Evolutionary conservation across 2,797 vertebrate genomes (phyloP), one percentile per base, ranked within the genome.

Genomic region (Avahi laniger): DNA sequence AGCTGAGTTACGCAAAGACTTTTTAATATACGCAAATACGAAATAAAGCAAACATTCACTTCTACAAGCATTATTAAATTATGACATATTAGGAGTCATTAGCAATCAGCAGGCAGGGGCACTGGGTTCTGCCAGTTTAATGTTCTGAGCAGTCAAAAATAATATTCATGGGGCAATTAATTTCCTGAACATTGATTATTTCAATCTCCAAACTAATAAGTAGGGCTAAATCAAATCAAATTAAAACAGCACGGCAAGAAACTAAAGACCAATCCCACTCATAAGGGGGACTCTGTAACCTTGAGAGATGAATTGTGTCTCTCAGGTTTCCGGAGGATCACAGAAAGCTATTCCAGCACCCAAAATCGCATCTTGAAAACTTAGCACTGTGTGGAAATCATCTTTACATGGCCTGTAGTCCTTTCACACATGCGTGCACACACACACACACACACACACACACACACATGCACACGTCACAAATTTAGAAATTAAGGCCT

Each of bases 71-170:
- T 93, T 91, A 98, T 95, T 97, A 89, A 98, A 43, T 95, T 95
- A 94, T 52, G 41, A 92, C 92, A 92, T 92, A 90, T 96, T 96
- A 97, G 80, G 10, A 96, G 65, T 95, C 94, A 97, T 94, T 96
- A 95, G 91, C 80, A 96, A 94, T 88, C 70, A 96, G 63, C 90
- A 97, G 81, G 89, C 76, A 89, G 73, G 63, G 94, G 76, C 70
- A 87, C 52, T 57, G 30, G 61, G 38, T 46, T 94, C 95, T 73
- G n/a, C 30, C 78, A 59, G 30, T 41, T 69, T 93, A 97, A 95
- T 84, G 52, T 57, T 87, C 59, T 86, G 92, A 96, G 85, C 81
- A 92, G 95, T 87, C 79, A 96, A 75, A 96, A 97, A 96, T 76
- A 95, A 85, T 90, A 97, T 94, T 85, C 50, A 81, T 18, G 72